Evolutionary conservation across 2,797 vertebrate genomes (phyloP), one percentile per base, ranked within the genome.

Genomic region (Xiphorhynchus erythropygius): DNA sequence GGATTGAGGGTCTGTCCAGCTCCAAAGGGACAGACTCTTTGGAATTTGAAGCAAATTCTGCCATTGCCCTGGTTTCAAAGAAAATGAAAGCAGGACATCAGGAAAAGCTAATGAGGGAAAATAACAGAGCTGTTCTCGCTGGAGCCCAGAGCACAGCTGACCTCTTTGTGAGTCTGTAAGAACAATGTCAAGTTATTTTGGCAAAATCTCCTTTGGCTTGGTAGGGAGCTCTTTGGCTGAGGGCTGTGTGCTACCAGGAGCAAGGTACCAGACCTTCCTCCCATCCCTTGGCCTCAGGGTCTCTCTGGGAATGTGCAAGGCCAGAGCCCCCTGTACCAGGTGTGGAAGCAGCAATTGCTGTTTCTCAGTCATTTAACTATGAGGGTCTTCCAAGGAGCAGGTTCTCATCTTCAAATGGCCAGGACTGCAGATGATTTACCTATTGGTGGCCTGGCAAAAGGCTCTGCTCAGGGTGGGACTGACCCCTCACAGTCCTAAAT

Each of bases 41-140:
- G 39, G 39, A 39, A 39, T 39, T 39, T 39, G 39, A 39, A 69
- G 37, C 5, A 4, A 78, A 56, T 46, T 84, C 44, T 69, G 39
- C 42, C 57, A 27, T 5, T 92, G 90, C 37, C 94, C 92, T 90
- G 56, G 46, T 95, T 96, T 93, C 6, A 30, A 85, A 83, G n/a
- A 44, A 89, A 91, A 93, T 0, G 41, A 95, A 94, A 95, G 80
- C 77, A 90, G 88, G 93, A 13, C 93, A 92, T 25, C 4, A 14
- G 73, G 56, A 73, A 93, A 63, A 86, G 71, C 33, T 90, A 94
- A 94, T 90, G 70, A 97, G 64, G 68, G 63, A 74, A 93, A 83
- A 89, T 67, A 87, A 80, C 22, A 65, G 71, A 90, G 46, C 39
- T 70, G 44, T 69, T 90, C 56, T 87, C 68, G 47, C 57, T 49